phyloP scores from a whole-genome alignment of 2,888 invertebrate genomes.

The Trichopria drosophilae region DNA sequence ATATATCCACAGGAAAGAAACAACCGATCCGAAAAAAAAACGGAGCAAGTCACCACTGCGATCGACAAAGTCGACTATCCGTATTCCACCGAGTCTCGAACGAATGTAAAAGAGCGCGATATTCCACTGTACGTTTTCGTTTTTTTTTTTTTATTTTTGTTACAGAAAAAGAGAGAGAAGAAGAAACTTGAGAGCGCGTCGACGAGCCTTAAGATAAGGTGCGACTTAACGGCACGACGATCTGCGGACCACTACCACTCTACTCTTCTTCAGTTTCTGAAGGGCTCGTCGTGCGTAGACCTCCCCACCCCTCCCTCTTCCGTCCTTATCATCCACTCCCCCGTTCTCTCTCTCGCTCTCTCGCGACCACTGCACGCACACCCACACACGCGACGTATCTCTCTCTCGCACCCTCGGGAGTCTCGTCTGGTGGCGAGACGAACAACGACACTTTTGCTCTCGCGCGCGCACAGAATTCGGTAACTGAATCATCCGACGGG shows the following conservation, averaged over 20 bases:
- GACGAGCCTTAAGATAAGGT: conserved; percentile 13
- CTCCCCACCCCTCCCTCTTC: conserved; percentile 44
- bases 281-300: too few species aligned
- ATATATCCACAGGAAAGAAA: too few species aligned
- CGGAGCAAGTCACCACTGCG: too few species aligned
- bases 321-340: conserved; percentile 15
- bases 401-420: too few species aligned
- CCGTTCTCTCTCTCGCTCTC: conserved; percentile 6
- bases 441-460: too few species aligned
- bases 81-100: too few species aligned
- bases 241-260: conserved; percentile 54
- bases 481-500: too few species aligned
- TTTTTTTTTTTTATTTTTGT: conserved; percentile 7
- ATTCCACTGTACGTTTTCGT: conserved; percentile 1
- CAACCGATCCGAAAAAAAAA: too few species aligned
- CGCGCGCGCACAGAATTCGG: too few species aligned
- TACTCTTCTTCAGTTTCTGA: conserved; percentile 54
- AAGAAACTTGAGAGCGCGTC: conserved; percentile 21
- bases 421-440: too few species aligned
- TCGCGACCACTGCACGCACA: conserved; percentile 9
- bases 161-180: conserved; percentile 10
- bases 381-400: too few species aligned
- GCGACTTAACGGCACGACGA: conserved; percentile 50
- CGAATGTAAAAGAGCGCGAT: not conserved
- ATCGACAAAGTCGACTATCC: too few species aligned